Evolutionary conservation across 2,888 invertebrate genomes (phyloP).

Genomic region (Spisula subtruncata): DNA sequence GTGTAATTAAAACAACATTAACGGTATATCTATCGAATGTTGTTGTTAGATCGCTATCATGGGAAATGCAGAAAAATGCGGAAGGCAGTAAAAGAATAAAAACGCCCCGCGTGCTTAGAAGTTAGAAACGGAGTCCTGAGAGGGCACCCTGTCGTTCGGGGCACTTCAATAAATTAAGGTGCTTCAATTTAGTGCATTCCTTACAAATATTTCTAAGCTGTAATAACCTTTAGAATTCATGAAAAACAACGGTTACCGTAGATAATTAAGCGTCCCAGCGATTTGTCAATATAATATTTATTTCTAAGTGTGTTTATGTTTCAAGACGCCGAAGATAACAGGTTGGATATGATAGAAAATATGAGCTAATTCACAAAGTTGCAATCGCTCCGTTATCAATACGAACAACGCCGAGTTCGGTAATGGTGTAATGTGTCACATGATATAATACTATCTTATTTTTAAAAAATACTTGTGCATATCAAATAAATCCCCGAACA

Average conservation of each 20-base stretch:
- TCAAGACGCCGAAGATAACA: too few species aligned
- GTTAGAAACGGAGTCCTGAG: background rate
- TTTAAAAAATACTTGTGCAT: too few species aligned
- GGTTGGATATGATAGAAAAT: too few species aligned
- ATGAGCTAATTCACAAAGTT: too few species aligned
- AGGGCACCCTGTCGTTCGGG: background rate
- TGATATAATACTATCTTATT: too few species aligned
- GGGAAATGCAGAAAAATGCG: background rate
- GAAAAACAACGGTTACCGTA: background rate
- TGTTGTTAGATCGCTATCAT: background rate
- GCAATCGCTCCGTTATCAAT: too few species aligned
- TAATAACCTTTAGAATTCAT: background rate
- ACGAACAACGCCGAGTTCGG: too few species aligned
- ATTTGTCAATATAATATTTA: too few species aligned
- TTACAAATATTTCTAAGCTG: background rate
- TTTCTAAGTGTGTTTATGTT: too few species aligned
- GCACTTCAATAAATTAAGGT: background rate
- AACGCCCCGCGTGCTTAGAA: background rate
- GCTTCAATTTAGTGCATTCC: background rate
- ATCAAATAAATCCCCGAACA: too few species aligned
- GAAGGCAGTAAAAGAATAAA: background rate
- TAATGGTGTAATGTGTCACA: too few species aligned
- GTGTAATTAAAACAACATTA: constrained; percentile 12
- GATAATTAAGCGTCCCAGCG: too few species aligned
- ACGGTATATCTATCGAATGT: background rate